phyloP scores from a whole-genome alignment of 1,140 invertebrate genomes.

The Aphis gossypii region DNA sequence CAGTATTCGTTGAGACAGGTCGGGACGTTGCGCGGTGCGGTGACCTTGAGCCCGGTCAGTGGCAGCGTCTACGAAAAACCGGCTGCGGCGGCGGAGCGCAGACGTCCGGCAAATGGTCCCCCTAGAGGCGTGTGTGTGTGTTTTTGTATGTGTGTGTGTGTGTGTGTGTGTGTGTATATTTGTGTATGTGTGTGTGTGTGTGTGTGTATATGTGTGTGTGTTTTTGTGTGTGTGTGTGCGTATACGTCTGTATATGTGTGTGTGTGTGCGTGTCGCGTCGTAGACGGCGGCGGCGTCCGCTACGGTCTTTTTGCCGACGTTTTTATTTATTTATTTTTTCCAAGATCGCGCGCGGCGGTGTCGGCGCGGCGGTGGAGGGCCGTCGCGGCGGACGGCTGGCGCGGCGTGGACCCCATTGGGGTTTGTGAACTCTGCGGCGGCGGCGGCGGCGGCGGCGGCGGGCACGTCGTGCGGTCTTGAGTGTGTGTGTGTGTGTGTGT shows the following conservation, averaged over 20 bases:
- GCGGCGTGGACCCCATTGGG: background rate
- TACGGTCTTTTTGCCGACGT: background rate
- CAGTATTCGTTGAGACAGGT: conserved; percentile 51
- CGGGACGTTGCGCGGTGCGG: conserved; percentile 37
- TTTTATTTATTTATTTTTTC: background rate
- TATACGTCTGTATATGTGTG: too few relatives aligned
- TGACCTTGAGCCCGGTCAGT: conserved; percentile 58
- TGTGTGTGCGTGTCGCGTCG: conserved; percentile 28
- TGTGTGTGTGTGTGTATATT: too few relatives aligned
- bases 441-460: background rate
- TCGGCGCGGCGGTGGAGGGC: background rate
- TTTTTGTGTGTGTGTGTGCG: background rate
- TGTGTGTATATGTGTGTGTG: background rate
- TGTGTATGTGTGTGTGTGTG: too few relatives aligned
- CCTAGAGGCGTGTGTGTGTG: background rate
- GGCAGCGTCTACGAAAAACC: conserved; percentile 56
- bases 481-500: background rate
- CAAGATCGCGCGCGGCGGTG: background rate
- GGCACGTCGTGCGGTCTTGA: background rate
- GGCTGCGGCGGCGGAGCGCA: conserved; percentile 19
- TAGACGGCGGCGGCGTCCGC: conserved; percentile 40
- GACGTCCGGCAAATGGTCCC: conserved; percentile 34
- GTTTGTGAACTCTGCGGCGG: conserved; percentile 51
- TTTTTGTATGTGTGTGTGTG: too few relatives aligned
- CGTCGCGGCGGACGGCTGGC: background rate